A percentile compares a stretch with the other conserved stretches of the same genome.
phyloP scores from a whole-genome alignment of 2,888 invertebrate species.

The Himalopsyche japonica region DNA sequence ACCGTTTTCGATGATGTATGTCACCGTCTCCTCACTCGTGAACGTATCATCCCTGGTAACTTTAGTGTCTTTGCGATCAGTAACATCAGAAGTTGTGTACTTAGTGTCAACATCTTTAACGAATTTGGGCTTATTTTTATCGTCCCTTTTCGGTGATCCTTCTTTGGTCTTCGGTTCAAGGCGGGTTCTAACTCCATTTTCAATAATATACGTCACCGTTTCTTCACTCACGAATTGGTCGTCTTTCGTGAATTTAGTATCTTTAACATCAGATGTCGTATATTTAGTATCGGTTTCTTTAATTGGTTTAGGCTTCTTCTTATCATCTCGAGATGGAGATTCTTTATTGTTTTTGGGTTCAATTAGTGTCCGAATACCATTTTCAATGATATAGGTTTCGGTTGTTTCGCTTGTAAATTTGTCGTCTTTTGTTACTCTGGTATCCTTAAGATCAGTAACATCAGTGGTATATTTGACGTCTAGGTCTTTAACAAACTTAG shows the following conservation, averaged over 20 bases:
- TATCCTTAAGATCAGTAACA: neutral
- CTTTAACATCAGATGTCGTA: neutral
- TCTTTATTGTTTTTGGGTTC: slow-evolving; percentile 10
- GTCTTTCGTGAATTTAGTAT: neutral
- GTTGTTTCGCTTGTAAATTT: slow-evolving; percentile 56
- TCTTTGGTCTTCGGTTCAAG: too few species aligned
- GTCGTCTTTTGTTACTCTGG: slow-evolving; percentile 38
- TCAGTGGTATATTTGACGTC: neutral
- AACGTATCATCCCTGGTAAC: neutral
- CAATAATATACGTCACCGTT: slow-evolving; percentile 21
- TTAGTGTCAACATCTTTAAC: too few species aligned
- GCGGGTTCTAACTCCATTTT: slow-evolving; percentile 29
- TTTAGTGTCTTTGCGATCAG: neutral
- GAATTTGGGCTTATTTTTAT: slow-evolving; percentile 8
- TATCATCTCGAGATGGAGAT: neutral
- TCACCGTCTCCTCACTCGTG: slow-evolving; percentile 2
- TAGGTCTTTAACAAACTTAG: neutral
- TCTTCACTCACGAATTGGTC: neutral
- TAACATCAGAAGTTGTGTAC: neutral
- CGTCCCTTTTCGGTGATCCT: neutral
- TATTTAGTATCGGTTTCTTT: too few species aligned
- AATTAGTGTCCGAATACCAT: slow-evolving; percentile 31
- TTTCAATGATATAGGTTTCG: slow-evolving; percentile 36
- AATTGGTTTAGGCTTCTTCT: neutral
- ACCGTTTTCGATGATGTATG: neutral